A percentile compares a stretch with the other conserved stretches of the same genome.
phyloP scores from a whole-genome alignment of 35 echinoderm and acorn worm species.

The Diadema setosum region DNA sequence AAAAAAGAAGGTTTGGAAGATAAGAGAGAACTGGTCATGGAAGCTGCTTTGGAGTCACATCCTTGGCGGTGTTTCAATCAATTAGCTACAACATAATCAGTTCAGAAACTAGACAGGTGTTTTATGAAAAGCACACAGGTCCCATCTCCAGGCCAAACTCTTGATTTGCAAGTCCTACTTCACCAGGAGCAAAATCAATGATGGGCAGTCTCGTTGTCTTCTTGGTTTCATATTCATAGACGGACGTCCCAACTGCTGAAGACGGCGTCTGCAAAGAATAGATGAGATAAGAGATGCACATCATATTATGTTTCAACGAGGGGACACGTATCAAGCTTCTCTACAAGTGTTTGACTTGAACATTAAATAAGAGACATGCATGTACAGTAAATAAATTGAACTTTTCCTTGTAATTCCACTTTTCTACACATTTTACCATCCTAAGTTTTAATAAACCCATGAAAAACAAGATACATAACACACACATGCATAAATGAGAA shows the following conservation, averaged over 20 bases:
- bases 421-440: too few species aligned
- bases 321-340: too few species aligned
- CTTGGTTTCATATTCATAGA: conserved; percentile 57
- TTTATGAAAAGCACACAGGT: conserved; percentile 92
- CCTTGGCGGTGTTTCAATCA: background rate
- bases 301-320: too few species aligned
- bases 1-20: too few species aligned
- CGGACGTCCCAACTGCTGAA: conserved; percentile 52
- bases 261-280: conserved; percentile 16
- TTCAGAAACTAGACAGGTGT: conserved; percentile 1
- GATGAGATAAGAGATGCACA: background rate
- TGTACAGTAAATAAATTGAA: too few species aligned
- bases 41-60: conserved; percentile 1
- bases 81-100: conserved; percentile 15
- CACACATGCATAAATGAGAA: too few species aligned
- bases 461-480: too few species aligned
- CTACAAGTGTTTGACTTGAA: too few species aligned
- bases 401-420: too few species aligned
- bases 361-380: too few species aligned
- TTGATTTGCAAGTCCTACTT: conserved; percentile 62
- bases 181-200: conserved; percentile 74
- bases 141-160: conserved; percentile 87
- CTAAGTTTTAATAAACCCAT: too few species aligned
- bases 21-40: too few species aligned
- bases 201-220: conserved; percentile 81